phyloP scores from a whole-genome alignment of 2,113 vertebrate genomes.

The Paramormyrops kingsleyae region DNA sequence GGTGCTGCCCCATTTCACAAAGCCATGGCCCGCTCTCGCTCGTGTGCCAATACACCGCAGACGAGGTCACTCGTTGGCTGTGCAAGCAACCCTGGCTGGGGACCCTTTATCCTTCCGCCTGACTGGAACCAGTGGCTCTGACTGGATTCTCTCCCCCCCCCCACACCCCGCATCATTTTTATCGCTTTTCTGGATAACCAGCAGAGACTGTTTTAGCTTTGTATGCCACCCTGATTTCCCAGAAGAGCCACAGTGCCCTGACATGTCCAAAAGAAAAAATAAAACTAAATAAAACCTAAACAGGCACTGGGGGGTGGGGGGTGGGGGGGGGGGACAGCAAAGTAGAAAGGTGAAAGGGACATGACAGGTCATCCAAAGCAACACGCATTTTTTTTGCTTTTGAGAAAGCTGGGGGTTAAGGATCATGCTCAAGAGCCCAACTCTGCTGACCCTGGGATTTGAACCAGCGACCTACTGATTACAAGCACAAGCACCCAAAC shows the following conservation, averaged over 20 bases:
- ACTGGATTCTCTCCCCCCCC: not conserved
- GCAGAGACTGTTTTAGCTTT: not conserved
- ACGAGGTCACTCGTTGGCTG: not conserved
- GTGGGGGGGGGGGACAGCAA: not conserved
- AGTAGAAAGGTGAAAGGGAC: not conserved
- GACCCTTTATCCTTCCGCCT: not conserved
- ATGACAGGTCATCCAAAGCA: not conserved
- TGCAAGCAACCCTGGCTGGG: not conserved
- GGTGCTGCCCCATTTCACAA: not conserved
- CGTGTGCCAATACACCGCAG: not conserved
- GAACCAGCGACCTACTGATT: not conserved
- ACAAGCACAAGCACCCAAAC: not conserved
- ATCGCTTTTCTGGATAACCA: not conserved
- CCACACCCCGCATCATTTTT: not conserved
- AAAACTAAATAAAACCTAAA: not conserved
- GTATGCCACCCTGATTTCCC: not conserved
- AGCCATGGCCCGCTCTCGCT: not conserved
- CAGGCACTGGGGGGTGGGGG: not conserved
- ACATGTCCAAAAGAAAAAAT: not conserved
- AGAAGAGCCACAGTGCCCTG: not conserved
- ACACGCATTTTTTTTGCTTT: not conserved
- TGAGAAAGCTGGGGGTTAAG: not conserved
- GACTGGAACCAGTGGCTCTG: not conserved
- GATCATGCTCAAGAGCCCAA: not conserved
- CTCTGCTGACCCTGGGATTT: not conserved